Evolutionary conservation across 2,888 invertebrate species (phyloP), one percentile per base, ranked within the genome.

Genomic region (Andrena praecox): DNA sequence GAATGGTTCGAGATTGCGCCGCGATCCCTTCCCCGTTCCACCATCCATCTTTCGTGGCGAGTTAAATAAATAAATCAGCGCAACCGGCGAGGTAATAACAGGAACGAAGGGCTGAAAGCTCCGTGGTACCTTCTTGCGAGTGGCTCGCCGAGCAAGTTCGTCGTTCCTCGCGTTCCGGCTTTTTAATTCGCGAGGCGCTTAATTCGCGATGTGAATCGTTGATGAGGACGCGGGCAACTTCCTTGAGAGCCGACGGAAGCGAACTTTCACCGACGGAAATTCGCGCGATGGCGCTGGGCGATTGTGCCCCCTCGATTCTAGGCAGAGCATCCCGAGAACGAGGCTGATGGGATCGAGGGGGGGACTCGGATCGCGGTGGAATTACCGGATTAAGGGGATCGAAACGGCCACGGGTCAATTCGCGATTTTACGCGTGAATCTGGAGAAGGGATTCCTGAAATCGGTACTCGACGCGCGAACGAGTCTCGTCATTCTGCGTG

Each of bases 131-230:
- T 80, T 78, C 80, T 79, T 79, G 33, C 24, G n/a, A 29, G 27
- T 42, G 54, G 27, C 20, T 33, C 52, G 71, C 31, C 42, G 20
- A 71, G 50, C 59, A 66, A 54, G 66, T 24, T 27, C 59, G 70
- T 62, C 80, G 80, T 80, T 80, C 80, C 80, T 62, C 29, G 80
- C 80, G 80, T 80, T 72, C 80, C 80, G 20, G 62, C 72, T 80
- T 80, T 80, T 80, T 80, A 80, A 80, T 72, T 71, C 67, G 72
- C 80, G 62, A 67, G 62, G 48, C 80, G 80, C 70, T 80, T 80
- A 79, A 80, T 80, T 80, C 80, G 80, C 80, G 79, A 80, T 42
- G 79, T 80, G 79, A 80, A 80, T 80, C 79, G 70, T 52, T 80
- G 79, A 80, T 80, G 79, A 80, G 79, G 20, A 5, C 16, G 60